phyloP scores from a whole-genome alignment of 2,888 invertebrate species.

The Clusia tigrina region DNA sequence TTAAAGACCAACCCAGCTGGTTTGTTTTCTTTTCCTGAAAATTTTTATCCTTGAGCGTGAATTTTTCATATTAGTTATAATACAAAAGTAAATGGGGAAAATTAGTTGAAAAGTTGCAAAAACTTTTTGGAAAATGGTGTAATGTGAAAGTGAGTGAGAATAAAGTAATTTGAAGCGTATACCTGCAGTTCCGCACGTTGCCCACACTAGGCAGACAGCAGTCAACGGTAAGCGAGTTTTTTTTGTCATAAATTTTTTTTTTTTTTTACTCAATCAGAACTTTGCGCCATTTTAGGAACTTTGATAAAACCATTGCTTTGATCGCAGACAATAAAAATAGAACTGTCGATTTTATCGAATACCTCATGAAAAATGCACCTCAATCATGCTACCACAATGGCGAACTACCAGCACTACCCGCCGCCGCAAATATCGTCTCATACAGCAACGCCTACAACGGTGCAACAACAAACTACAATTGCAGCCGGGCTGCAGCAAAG shows the following conservation, averaged over 20 bases:
- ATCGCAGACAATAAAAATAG: conserved; percentile 45
- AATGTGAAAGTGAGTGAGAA: conserved; percentile 38
- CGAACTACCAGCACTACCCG: conserved; percentile 59
- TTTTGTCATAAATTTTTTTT: conserved; percentile 19
- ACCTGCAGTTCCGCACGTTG: conserved; percentile 46
- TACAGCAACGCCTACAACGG: conserved; percentile 40
- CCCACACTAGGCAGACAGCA: conserved; percentile 48
- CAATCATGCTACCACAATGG: conserved; percentile 59
- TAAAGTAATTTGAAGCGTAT: conserved; percentile 40
- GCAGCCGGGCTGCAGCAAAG: conserved; percentile 53
- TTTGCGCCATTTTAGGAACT: conserved; percentile 20
- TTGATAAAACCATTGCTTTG: conserved; percentile 32
- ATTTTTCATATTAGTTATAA: conserved; percentile 48
- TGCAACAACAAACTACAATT: conserved; percentile 54
- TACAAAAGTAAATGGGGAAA: conserved; percentile 43
- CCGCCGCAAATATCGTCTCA: conserved; percentile 54
- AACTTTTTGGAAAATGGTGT: conserved; percentile 40
- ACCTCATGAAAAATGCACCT: conserved; percentile 57
- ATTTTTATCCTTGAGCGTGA: conserved; percentile 51
- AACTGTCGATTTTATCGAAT: conserved; percentile 43
- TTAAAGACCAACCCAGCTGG: conserved; percentile 42
- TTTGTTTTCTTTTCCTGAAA: conserved; percentile 52
- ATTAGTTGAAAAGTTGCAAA: conserved; percentile 40
- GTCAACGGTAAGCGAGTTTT: conserved; percentile 41
- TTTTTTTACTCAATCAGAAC: conserved; percentile 3